These are phyloP conservation scores for Podarcis cretensis DNA, from an alignment of 2,113 vertebrate genomes.

Conservation along the genomic window DNA sequence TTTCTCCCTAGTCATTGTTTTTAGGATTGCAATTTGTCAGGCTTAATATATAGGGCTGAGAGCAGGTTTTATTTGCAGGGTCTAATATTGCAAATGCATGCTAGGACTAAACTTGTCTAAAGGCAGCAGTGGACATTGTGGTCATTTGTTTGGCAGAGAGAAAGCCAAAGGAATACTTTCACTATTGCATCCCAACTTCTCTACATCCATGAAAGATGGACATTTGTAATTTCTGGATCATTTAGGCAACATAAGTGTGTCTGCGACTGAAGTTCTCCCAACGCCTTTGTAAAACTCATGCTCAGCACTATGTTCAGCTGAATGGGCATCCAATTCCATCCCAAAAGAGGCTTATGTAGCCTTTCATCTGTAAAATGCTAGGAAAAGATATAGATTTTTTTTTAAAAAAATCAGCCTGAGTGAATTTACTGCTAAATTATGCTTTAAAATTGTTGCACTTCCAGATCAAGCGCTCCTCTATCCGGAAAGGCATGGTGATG, in stretches of 20 bases:
- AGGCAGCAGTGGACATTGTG: not conserved
- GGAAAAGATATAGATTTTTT: constrained; percentile 22
- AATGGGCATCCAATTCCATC: not conserved
- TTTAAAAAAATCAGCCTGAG: not conserved
- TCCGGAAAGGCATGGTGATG: constrained; percentile 99
- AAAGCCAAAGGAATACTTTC: not conserved
- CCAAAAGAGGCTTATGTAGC: not conserved
- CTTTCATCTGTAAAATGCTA: constrained; percentile 7
- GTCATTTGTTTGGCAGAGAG: not conserved
- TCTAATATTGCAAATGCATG: not conserved
- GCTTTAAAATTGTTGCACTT: not conserved
- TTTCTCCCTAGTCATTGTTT: not conserved
- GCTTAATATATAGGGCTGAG: not conserved
- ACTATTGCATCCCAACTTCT: not conserved
- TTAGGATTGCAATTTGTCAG: not conserved
- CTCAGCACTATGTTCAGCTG: not conserved
- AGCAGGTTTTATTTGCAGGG: not conserved
- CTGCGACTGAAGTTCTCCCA: not conserved
- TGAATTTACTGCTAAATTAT: constrained; percentile 3
- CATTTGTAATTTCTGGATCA: not conserved
- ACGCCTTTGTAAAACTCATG: constrained; percentile 29
- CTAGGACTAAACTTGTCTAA: not conserved
- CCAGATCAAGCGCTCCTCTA: constrained; percentile 97
- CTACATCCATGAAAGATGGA: not conserved
- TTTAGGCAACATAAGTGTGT: not conserved